phyloP scores from a whole-genome alignment of 2,113 vertebrate species.

The Aspiorhynchus laticeps region DNA sequence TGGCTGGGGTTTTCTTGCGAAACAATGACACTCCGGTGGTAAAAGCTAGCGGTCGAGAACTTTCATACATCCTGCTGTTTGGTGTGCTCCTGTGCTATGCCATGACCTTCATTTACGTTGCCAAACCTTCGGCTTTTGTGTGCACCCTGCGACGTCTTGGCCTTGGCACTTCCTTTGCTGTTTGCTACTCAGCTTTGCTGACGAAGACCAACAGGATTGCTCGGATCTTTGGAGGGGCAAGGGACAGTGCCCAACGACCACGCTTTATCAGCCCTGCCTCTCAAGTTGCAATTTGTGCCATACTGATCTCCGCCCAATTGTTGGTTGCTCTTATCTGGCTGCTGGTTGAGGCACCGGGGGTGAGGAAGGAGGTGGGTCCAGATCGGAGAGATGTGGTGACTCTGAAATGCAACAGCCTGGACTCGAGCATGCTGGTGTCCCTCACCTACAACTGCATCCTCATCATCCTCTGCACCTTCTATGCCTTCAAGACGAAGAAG shows the following conservation, averaged over 20 bases:
- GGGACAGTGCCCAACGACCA: conserved; percentile 90
- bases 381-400: conserved; percentile 93
- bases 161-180: conserved; percentile 91
- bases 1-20: conserved; percentile 87
- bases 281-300: conserved; percentile 93
- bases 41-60: conserved; percentile 94
- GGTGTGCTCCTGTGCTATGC: conserved; percentile 95
- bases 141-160: conserved; percentile 91
- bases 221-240: conserved; percentile 92
- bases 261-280: conserved; percentile 96
- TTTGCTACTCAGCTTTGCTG: conserved; percentile 95
- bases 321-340: conserved; percentile 91
- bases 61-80: conserved; percentile 95
- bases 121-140: conserved; percentile 89
- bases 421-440: conserved; percentile 95
- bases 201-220: conserved; percentile 99
- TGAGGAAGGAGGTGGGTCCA: conserved; percentile 89
- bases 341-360: conserved; percentile 89
- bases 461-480: conserved; percentile 96
- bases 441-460: conserved; percentile 97
- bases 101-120: conserved; percentile 97
- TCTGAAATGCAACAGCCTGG: conserved; percentile 93
- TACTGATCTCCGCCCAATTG: conserved; percentile 93
- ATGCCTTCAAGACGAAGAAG: conserved; percentile 98
- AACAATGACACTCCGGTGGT: conserved; percentile 94